Base-by-base conservation (phyloP, 2,113 vertebrate genomes). In the Danionella cerebrum region DNA sequence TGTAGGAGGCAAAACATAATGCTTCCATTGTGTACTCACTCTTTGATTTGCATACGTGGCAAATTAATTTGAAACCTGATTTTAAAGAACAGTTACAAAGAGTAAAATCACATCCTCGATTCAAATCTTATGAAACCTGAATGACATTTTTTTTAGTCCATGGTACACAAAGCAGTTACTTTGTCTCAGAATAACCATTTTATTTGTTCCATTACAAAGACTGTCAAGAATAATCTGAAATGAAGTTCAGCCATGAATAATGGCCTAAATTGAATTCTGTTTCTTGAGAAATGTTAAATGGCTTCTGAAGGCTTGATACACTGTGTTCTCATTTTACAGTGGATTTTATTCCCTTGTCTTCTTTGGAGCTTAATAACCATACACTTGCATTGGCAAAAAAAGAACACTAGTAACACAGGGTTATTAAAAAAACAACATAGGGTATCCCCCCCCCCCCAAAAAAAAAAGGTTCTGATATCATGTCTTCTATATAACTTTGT, bases 1-100 rank as follows among this genome's bases (percentile, higher is more conserved):
- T 9, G 70, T 51, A 39, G 41, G 67, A 67, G 73, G 68, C 9
- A 31, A 12, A 19, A 42, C 39, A 29, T 60, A 60, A 60, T 60
- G 25, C 14, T 31, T 45, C 39, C 16, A 45, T 60, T 60, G 29
- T 60, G 39, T 2, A 60, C 31, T 31, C 6, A 16, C 44, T 60
- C 51, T 33, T 33, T 33, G 14, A 31, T 53, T 18, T 44, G 16
- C 10, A 16, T 38, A 44, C 31, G 68, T 60, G 70, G 72, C 57
- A 77, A 57, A 54, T 33, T 18, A 66, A 31, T 58, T 27, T 22
- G 39, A 13, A 31, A 42, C 24, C 31, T 29, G 1, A 31, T 11
- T 31, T 29, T 12, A 19, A 29, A 12, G 16, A 45, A 12, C 19
- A 53, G 25, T 53, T 53, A 8, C 10, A 33, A 53, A 53, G 9